Base-by-base conservation (phyloP, 2,888 invertebrate genomes). In the Cryptocheilus praepositus region DNA sequence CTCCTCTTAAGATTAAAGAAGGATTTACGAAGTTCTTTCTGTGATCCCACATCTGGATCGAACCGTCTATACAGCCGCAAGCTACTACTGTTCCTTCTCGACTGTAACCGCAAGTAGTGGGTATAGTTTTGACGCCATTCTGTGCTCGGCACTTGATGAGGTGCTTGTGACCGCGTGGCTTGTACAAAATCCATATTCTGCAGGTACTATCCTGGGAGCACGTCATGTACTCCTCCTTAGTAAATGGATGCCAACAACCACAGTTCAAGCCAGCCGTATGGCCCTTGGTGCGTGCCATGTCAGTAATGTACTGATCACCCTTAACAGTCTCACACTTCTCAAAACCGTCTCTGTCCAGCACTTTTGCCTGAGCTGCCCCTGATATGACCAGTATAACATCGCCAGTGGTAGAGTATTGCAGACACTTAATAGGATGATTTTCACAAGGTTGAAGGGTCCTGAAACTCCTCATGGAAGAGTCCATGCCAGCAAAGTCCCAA, bases 401-500 rank as follows among this genome's bases (percentile, higher is more conserved):
- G 0, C 99, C 99, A 0, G 98, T 98, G 0, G 93, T 93, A 0
- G 98, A 98, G 89, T 98, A 99, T 81, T 98, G 95, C 0, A 98
- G 88, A 49, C 94, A 93, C 74, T 94, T 94, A 68, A 99, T 97
- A 0, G 97, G 97, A 89, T 99, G 98, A 86, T 95, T 96, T 89
- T 98, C 98, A 85, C 98, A 98, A 0, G 99, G 98, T 76, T 95
- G 95, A 96, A 98, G 90, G 0, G 95, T 95, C 21, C 98, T 92
- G 88, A 98, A 99, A 56, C 97, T 96, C 59, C 95, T 93, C 90
- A 98, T 92, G 0, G 95, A 93, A 0, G 95, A 93, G 87, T 99
- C 98, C 98, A 99, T 98, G 7, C 98, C 98, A 73, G 98, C 96
- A 90, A 99, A 99, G 87, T 99, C 99, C 98, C 98, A 99, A 81